Conservation (phyloP, 2,888 invertebrate genomes). For the Drosophila lutescens region DNA sequence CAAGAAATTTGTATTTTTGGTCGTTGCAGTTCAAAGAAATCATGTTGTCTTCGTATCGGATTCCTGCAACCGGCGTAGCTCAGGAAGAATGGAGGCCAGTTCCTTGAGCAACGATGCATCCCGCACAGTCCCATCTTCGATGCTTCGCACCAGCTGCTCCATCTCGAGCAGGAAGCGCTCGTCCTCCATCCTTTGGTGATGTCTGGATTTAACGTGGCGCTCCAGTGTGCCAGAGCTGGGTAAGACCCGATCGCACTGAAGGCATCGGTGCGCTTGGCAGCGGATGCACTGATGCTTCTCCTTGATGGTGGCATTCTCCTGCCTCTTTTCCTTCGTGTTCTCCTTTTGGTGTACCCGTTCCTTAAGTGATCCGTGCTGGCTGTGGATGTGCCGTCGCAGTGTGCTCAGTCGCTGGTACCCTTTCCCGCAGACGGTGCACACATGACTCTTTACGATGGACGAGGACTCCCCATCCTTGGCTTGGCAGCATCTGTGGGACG, state of each 20-base stretch:
- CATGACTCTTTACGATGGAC: neutral
- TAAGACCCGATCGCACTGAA: neutral
- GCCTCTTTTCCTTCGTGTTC: neutral
- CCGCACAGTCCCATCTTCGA: neutral
- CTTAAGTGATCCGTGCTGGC: neutral
- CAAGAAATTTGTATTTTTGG: neutral
- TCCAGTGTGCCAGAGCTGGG: neutral
- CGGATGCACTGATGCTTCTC: too few relatives aligned
- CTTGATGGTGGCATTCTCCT: too few relatives aligned
- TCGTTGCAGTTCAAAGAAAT: neutral
- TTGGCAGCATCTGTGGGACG: neutral
- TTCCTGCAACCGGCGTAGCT: neutral
- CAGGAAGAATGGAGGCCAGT: neutral
- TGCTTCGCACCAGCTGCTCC: neutral
- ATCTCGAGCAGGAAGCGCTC: neutral
- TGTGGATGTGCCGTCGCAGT: neutral
- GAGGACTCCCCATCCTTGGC: neutral
- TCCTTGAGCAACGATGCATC: neutral
- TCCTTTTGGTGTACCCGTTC: neutral
- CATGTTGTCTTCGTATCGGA: neutral
- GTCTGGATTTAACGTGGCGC: neutral
- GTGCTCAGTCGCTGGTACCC: neutral
- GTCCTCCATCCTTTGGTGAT: neutral
- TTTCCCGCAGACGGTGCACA: neutral
- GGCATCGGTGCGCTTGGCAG: neutral